Evolutionary conservation across 2,797 vertebrate genomes (phyloP).

Genomic region (Rhinogobio ventralis): DNA sequence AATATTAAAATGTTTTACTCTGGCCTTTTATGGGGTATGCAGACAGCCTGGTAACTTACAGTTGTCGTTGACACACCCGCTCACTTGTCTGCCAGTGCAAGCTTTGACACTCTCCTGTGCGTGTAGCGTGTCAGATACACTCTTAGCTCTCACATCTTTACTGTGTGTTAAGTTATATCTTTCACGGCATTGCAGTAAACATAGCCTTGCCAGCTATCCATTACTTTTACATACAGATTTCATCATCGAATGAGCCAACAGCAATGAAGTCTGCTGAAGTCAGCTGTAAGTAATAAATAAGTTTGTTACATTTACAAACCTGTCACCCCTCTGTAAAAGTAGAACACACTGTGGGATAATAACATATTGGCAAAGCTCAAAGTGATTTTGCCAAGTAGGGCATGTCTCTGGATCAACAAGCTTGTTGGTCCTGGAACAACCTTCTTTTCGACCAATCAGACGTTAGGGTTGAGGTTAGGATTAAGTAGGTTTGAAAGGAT

Average conservation of each 20-base stretch:
- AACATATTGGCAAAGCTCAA: not conserved
- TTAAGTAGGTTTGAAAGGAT: conserved; percentile 6
- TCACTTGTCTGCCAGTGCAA: too few relatives aligned
- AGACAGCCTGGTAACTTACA: too few relatives aligned
- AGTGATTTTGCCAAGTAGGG: not conserved
- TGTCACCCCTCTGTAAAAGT: not conserved
- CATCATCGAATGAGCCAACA: not conserved
- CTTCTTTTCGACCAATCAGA: not conserved
- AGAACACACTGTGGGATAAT: not conserved
- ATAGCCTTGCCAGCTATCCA: not conserved
- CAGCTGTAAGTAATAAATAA: not conserved
- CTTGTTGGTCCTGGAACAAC: not conserved
- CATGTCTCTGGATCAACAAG: not conserved
- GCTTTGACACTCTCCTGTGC: too few relatives aligned
- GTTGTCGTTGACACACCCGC: too few relatives aligned
- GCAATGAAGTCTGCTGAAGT: not conserved
- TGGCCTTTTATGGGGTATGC: too few relatives aligned
- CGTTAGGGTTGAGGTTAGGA: not conserved
- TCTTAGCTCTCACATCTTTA: too few relatives aligned
- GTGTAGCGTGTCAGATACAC: too few relatives aligned
- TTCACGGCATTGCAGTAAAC: not conserved
- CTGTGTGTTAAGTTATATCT: not conserved
- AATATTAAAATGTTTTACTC: too few relatives aligned
- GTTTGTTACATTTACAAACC: conserved; percentile 2
- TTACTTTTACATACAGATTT: not conserved